Percentiles rank a stretch among this genome's conserved stretches.
Conservation (phyloP, 2,113 vertebrate species). For the Nicator chloris region DNA sequence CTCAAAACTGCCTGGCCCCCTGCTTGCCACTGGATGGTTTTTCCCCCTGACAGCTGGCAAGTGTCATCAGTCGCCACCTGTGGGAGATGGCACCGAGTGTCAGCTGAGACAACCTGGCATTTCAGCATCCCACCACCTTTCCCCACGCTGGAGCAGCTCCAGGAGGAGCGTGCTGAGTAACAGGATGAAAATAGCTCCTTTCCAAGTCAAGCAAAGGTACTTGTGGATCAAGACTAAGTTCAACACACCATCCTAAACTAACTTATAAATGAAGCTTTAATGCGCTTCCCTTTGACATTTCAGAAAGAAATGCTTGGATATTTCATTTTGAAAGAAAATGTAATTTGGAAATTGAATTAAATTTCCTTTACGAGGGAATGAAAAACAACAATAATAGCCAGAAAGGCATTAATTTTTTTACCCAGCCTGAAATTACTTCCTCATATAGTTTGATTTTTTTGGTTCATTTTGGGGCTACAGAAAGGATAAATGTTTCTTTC, state of each 20-base stretch:
- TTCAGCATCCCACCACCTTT: neutral
- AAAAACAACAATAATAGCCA: neutral
- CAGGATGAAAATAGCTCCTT: neutral
- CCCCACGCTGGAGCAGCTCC: rapidly evolving
- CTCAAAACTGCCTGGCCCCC: neutral
- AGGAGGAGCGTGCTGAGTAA: rapidly evolving
- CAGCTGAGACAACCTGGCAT: neutral
- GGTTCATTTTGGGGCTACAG: neutral
- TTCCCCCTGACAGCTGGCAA: neutral
- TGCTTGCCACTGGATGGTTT: neutral
- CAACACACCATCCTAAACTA: neutral
- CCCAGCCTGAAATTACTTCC: neutral
- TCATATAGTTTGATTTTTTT: neutral
- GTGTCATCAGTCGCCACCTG: neutral
- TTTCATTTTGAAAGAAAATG: neutral
- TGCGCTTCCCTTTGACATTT: neutral
- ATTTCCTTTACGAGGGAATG: neutral
- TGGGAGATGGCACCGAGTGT: rapidly evolving
- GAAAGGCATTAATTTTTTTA: neutral
- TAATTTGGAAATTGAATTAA: neutral
- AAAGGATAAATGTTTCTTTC: neutral
- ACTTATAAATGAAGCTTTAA: neutral
- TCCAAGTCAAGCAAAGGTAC: neutral
- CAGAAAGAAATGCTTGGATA: neutral
- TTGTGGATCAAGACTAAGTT: neutral